Conservation (phyloP, 1,140 invertebrate genomes). For the Eulimnadia texana region DNA sequence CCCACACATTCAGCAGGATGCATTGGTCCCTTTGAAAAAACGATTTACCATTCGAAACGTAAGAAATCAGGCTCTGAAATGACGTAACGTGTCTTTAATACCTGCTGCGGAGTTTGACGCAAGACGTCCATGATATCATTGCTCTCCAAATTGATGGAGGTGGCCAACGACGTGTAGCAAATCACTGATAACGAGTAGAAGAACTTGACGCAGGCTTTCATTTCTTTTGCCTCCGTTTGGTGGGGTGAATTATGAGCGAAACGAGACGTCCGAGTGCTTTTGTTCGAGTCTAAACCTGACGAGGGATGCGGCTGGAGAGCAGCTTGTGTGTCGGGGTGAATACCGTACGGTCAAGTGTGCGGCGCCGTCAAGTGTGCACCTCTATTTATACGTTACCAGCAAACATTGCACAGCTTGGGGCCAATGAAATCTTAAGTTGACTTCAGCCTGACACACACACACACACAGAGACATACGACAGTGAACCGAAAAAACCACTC, state of each 20-base stretch:
- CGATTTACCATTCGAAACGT: background rate
- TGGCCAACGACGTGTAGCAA: background rate
- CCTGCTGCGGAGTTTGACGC: background rate
- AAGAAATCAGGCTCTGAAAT: background rate
- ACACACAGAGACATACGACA: too few relatives aligned
- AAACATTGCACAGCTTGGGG: too few relatives aligned
- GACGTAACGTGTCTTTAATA: too few relatives aligned
- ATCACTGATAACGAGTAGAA: background rate
- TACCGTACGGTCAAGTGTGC: background rate
- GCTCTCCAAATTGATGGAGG: constrained; percentile 3
- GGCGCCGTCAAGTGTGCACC: background rate
- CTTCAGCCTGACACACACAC: too few relatives aligned
- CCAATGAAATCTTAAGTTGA: too few relatives aligned
- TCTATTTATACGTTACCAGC: background rate
- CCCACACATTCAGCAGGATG: constrained; percentile 21
- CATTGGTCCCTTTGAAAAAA: background rate
- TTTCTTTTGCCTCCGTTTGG: background rate
- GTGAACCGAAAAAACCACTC: too few relatives aligned
- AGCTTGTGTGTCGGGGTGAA: background rate
- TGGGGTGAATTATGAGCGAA: background rate
- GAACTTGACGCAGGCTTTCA: background rate
- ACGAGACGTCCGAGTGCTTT: too few relatives aligned
- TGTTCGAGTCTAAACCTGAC: too few relatives aligned
- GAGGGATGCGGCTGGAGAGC: too few relatives aligned
- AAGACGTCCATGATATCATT: constrained; percentile 9